Percentiles rank a stretch among this genome's conserved stretches.
Conservation (phyloP, 1,140 invertebrate genomes). For the Cardiocondyla obscurior region DNA sequence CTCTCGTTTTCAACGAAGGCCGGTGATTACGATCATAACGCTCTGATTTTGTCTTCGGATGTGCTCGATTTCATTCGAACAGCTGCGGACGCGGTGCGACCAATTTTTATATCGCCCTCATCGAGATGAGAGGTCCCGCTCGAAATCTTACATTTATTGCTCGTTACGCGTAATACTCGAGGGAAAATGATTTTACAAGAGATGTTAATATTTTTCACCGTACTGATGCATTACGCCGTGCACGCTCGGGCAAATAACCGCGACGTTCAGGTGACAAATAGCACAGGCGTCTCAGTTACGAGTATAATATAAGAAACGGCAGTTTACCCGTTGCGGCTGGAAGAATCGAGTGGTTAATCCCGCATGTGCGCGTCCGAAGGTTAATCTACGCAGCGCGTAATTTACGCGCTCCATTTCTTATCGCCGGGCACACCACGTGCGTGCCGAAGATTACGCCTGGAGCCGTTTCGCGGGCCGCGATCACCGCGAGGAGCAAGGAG, state of each 20-base stretch:
- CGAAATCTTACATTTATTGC: neutral
- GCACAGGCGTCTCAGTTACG: neutral
- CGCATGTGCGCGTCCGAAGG: neutral
- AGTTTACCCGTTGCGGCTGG: neutral
- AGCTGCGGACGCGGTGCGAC: neutral
- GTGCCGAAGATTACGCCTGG: conserved; percentile 22
- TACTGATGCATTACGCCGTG: neutral
- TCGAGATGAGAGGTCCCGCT: neutral
- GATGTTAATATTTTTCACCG: too few species aligned
- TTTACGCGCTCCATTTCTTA: conserved; percentile 39
- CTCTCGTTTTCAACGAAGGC: conserved; percentile 1
- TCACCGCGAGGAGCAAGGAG: neutral
- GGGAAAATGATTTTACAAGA: neutral
- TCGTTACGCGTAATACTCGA: neutral
- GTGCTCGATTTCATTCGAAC: neutral
- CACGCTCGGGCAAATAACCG: neutral
- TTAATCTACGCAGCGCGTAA: conserved; percentile 33
- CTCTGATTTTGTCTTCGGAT: neutral
- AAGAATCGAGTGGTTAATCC: neutral
- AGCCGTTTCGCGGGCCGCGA: conserved; percentile 6
- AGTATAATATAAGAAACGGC: neutral
- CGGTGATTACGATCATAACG: neutral
- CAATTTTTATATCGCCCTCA: neutral
- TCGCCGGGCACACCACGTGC: conserved; percentile 19
- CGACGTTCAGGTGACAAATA: neutral